Evolutionary conservation across 2,113 vertebrate genomes (phyloP).

Genomic region (Coptodon rendalli): DNA sequence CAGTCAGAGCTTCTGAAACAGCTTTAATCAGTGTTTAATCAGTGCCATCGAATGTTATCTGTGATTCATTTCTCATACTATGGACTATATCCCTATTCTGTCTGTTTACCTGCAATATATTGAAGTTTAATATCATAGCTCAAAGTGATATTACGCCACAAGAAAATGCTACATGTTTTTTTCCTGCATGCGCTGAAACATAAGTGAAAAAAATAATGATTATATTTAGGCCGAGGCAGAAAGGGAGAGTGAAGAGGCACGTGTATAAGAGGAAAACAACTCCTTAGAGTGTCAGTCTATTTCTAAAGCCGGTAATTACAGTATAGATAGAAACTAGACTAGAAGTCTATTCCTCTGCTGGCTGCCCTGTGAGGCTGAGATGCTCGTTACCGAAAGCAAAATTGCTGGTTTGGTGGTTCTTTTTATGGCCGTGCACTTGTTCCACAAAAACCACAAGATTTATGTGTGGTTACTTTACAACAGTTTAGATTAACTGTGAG

Average conservation of each 20-base stretch:
- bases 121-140: background rate
- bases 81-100: background rate
- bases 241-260: background rate
- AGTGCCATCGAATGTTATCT: background rate
- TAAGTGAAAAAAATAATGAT: background rate
- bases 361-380: background rate
- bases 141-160: background rate
- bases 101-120: background rate
- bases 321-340: slow-evolving; percentile 6
- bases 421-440: background rate
- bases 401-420: background rate
- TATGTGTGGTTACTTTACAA: background rate
- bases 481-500: background rate
- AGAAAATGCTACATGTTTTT: background rate
- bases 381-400: background rate
- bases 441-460: background rate
- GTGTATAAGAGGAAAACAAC: slow-evolving; percentile 5
- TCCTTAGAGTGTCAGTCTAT: slow-evolving; percentile 6
- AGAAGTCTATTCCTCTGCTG: background rate
- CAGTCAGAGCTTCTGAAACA: background rate
- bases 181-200: background rate
- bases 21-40: background rate
- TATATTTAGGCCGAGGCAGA: background rate
- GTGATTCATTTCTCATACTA: background rate
- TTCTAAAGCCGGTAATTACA: slow-evolving; percentile 35